Conservation (phyloP, 1,140 invertebrate species). For the Teleopsis dalmanni region DNA sequence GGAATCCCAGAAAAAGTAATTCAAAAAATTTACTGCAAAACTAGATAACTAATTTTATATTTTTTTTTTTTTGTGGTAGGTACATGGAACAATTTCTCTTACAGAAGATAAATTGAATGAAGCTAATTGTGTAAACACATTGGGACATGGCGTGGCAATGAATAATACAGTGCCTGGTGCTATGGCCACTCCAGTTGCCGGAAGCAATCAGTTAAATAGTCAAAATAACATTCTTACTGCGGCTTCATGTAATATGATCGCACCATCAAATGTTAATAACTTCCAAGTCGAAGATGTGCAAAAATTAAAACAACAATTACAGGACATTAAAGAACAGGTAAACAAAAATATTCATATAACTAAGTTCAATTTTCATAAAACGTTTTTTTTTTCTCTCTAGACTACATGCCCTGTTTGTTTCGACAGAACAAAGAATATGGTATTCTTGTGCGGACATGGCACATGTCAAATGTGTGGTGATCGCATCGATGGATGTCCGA, state of each 20-base stretch:
- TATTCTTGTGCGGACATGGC: slow-evolving; percentile 95
- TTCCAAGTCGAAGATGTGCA: slow-evolving; percentile 67
- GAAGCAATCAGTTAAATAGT: slow-evolving; percentile 26
- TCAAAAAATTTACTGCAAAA: background rate
- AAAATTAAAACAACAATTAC: slow-evolving; percentile 90
- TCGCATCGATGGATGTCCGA: slow-evolving; percentile 92
- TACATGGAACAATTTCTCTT: slow-evolving; percentile 18
- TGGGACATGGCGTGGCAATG: slow-evolving; percentile 36
- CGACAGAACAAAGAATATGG: slow-evolving; percentile 97
- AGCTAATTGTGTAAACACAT: slow-evolving; percentile 30
- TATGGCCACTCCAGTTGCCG: slow-evolving; percentile 12
- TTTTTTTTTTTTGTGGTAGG: background rate
- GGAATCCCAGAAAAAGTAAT: slow-evolving; percentile 50
- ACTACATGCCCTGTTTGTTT: slow-evolving; percentile 97
- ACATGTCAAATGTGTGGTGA: slow-evolving; percentile 98
- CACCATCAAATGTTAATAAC: slow-evolving; percentile 40
- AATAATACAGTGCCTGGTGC: slow-evolving; percentile 37
- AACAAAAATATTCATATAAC: too few species aligned
- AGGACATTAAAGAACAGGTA: slow-evolving; percentile 96
- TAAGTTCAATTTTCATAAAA: background rate
- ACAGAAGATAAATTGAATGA: slow-evolving; percentile 24
- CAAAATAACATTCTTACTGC: slow-evolving; percentile 31
- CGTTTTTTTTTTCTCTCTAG: slow-evolving; percentile 46
- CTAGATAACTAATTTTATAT: background rate
- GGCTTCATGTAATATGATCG: slow-evolving; percentile 22